A percentile compares a stretch with the other conserved stretches of the same genome.
Evolutionary conservation across 2,888 invertebrate genomes (phyloP).

Genomic region (Limnephilus auricula): DNA sequence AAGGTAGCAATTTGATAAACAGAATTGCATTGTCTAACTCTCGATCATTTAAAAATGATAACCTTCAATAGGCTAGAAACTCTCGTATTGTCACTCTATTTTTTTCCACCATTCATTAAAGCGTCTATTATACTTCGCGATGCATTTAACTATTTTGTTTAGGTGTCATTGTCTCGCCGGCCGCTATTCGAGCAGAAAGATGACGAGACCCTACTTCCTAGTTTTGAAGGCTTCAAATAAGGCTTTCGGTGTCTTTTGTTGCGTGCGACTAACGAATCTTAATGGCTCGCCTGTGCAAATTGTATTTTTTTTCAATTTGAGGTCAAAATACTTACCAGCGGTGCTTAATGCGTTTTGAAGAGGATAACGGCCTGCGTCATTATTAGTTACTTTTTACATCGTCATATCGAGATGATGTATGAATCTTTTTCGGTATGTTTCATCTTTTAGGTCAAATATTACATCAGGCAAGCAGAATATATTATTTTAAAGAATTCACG

Average conservation of each 20-base stretch:
- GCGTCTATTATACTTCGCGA: constrained; percentile 41
- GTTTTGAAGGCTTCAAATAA: constrained; percentile 10
- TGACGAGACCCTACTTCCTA: not conserved
- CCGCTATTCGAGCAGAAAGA: constrained; percentile 33
- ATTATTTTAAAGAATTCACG: not conserved
- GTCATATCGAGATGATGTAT: not conserved
- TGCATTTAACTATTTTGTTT: constrained; percentile 53
- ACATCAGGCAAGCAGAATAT: not conserved
- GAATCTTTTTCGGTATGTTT: constrained; percentile 23
- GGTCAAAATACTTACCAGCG: constrained; percentile 48
- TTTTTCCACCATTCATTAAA: constrained; percentile 40
- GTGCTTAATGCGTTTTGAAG: constrained; percentile 47
- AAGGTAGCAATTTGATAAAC: too few species aligned
- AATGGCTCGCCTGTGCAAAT: constrained; percentile 49
- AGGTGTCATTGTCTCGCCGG: constrained; percentile 30
- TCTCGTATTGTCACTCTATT: constrained; percentile 14
- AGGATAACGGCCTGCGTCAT: constrained; percentile 33
- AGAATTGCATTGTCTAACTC: too few species aligned
- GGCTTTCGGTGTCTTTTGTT: constrained; percentile 53
- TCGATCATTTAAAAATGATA: not conserved
- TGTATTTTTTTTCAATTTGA: constrained; percentile 47
- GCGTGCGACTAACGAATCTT: constrained; percentile 53
- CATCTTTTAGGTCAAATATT: not conserved
- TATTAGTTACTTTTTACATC: constrained; percentile 17
- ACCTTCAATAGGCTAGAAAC: not conserved